Conservation (phyloP, 2,113 vertebrate species). For the Cheilinus undulatus region DNA sequence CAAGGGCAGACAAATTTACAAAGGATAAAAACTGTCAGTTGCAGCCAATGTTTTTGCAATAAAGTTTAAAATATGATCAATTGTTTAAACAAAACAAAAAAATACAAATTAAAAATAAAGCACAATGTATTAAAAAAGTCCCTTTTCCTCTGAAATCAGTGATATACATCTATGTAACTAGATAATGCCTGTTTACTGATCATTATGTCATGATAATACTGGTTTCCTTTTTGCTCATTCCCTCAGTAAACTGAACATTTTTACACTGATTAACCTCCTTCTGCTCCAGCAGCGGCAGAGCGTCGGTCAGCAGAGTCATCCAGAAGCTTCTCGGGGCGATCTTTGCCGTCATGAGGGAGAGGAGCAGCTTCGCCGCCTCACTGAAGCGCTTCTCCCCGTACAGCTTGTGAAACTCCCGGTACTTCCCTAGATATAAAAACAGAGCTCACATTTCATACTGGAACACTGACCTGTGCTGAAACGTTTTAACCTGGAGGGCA, state of each 20-base stretch:
- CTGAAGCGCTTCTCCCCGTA: slow-evolving; percentile 90
- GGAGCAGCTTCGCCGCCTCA: slow-evolving; percentile 89
- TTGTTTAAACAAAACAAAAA: no score
- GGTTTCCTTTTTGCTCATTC: neutral
- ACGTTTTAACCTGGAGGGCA: no score
- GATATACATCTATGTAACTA: no score
- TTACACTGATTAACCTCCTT: slow-evolving; percentile 85
- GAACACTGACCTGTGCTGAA: neutral
- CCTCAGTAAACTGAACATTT: neutral
- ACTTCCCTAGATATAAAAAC: slow-evolving; percentile 86
- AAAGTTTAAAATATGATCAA: no score
- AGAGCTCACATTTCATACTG: slow-evolving; percentile 6
- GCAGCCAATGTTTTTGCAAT: no score
- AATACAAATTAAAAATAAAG: no score
- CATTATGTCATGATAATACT: neutral
- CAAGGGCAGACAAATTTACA: no score
- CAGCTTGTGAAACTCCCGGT: slow-evolving; percentile 95
- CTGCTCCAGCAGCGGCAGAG: slow-evolving; percentile 95
- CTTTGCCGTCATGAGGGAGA: slow-evolving; percentile 95
- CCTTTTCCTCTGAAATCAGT: no score
- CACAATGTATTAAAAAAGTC: no score
- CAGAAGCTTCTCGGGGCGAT: slow-evolving; percentile 95
- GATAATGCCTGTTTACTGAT: no score
- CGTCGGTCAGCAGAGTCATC: slow-evolving; percentile 95
- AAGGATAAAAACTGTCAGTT: no score